Conservation (phyloP, 1,140 invertebrate species). For the Anoplophora glabripennis region DNA sequence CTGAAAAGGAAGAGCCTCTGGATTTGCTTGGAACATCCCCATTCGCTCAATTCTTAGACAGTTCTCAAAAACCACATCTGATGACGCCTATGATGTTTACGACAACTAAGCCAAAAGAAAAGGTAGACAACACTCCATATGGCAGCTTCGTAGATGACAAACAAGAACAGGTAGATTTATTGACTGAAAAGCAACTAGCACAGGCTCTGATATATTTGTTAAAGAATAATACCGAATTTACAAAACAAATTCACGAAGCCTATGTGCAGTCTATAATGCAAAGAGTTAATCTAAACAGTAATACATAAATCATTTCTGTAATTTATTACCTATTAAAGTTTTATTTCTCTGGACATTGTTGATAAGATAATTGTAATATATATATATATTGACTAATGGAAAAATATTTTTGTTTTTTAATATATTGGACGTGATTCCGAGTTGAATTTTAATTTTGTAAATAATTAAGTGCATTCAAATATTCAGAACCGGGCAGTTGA, state of each 20-base stretch:
- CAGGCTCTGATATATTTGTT: constrained; percentile 85
- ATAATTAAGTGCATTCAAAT: not conserved
- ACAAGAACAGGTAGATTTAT: constrained; percentile 56
- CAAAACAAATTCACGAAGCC: constrained; percentile 83
- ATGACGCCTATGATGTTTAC: constrained; percentile 84
- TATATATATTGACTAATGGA: constrained; percentile 4
- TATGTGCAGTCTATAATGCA: constrained; percentile 82
- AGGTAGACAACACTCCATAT: not conserved
- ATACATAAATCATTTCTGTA: constrained; percentile 10
- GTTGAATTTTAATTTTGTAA: constrained; percentile 9
- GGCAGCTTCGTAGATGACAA: constrained; percentile 22
- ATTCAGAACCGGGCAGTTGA: too few relatives aligned
- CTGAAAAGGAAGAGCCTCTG: constrained; percentile 30
- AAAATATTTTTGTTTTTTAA: constrained; percentile 6
- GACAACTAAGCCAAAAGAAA: constrained; percentile 41
- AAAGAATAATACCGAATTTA: constrained; percentile 82
- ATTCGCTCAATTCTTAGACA: constrained; percentile 52
- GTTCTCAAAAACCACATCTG: constrained; percentile 64
- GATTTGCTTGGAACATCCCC: constrained; percentile 49
- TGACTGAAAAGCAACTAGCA: constrained; percentile 82
- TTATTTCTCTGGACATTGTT: constrained; percentile 1
- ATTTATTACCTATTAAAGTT: not conserved
- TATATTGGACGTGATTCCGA: not conserved
- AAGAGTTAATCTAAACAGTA: constrained; percentile 54
- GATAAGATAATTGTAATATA: not conserved